phyloP scores from a whole-genome alignment of 2,113 vertebrate species.

The Tupaia tana region DNA sequence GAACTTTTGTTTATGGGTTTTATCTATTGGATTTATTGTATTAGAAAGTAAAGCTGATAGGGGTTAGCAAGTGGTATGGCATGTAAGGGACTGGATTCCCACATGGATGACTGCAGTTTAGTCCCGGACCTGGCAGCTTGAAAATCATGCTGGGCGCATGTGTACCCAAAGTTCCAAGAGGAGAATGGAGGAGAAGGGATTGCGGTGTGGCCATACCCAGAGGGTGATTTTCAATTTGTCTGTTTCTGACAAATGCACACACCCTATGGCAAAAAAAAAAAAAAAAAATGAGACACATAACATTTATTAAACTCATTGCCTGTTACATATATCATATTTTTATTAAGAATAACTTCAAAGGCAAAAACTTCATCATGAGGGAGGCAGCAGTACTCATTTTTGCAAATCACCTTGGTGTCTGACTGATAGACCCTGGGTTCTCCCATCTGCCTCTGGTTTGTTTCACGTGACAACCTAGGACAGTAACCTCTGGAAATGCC shows the following conservation, averaged over 20 bases:
- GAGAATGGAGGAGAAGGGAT: too few species aligned
- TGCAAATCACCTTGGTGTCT: background rate
- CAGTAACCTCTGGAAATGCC: background rate
- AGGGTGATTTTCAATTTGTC: too few species aligned
- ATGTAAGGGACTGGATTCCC: too few species aligned
- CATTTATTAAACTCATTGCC: background rate
- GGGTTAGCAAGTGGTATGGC: too few species aligned
- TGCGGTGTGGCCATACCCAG: too few species aligned
- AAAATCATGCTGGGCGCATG: too few species aligned
- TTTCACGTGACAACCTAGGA: background rate
- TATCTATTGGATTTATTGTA: background rate
- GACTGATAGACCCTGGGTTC: background rate
- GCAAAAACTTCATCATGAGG: background rate
- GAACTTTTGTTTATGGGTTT: background rate
- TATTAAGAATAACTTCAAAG: slow-evolving; percentile 21
- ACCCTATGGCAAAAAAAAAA: too few species aligned
- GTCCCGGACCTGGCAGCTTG: too few species aligned
- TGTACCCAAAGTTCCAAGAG: too few species aligned
- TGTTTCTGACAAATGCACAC: too few species aligned
- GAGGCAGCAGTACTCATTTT: background rate
- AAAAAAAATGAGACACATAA: too few species aligned
- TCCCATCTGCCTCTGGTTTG: background rate
- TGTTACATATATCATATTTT: background rate
- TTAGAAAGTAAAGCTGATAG: background rate
- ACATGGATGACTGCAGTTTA: too few species aligned